Evolutionary conservation across 2,113 vertebrate genomes (phyloP).

Genomic region (Rhodinocichla rosea): DNA sequence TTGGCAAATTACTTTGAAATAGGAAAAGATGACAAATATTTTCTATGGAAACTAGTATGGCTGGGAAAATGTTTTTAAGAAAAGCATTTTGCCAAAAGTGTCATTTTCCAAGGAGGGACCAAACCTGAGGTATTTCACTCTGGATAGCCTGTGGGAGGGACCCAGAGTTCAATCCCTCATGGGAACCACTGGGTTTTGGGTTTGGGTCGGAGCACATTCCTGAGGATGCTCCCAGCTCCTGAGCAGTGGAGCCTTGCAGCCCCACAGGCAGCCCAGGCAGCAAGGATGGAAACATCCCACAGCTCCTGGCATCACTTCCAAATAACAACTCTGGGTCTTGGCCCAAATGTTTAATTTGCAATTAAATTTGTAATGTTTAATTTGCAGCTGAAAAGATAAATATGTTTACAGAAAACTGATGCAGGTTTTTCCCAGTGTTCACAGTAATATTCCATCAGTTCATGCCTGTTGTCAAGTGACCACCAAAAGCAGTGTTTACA

Average conservation of each 20-base stretch:
- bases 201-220: not conserved
- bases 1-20: not conserved
- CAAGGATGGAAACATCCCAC: not conserved
- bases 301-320: not conserved
- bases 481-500: not conserved
- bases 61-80: not conserved
- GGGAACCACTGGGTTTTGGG: not conserved
- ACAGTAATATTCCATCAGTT: not conserved
- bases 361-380: not conserved
- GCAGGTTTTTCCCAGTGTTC: not conserved
- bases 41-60: not conserved
- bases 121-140: not conserved
- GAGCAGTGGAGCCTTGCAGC: not conserved
- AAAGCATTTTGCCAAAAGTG: not conserved
- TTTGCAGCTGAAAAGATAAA: slow-evolving; percentile 27
- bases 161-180: not conserved
- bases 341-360: not conserved
- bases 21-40: not conserved
- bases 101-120: not conserved
- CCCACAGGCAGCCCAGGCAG: not conserved
- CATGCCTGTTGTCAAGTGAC: not conserved
- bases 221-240: not conserved
- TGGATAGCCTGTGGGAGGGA: not conserved
- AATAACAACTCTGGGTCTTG: not conserved
- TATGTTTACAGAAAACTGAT: not conserved